phyloP scores from a whole-genome alignment of 1,140 invertebrate genomes.

The Aphaenogaster rudis region DNA sequence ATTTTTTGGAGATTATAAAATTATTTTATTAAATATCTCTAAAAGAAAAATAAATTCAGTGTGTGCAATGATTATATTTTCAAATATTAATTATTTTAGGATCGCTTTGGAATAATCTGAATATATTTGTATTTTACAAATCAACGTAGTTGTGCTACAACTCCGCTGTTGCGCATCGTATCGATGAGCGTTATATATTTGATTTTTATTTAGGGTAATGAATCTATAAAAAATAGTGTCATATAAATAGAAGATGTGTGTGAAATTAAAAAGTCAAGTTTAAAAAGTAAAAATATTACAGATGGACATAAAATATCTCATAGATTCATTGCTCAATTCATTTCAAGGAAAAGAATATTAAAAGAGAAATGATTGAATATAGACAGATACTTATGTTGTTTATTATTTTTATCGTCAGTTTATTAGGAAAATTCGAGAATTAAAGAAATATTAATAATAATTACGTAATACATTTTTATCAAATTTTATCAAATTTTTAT shows the following conservation, averaged over 20 bases:
- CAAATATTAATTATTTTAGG: background rate
- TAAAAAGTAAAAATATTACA: background rate
- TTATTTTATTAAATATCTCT: background rate
- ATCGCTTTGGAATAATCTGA: background rate
- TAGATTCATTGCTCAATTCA: background rate
- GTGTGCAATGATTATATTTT: background rate
- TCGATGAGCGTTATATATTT: background rate
- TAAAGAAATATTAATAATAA: background rate
- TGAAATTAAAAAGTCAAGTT: background rate
- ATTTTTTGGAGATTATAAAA: background rate
- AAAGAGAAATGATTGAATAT: background rate
- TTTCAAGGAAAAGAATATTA: background rate
- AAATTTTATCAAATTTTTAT: background rate
- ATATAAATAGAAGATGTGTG: background rate
- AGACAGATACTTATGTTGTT: background rate
- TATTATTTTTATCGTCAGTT: background rate
- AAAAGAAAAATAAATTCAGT: background rate
- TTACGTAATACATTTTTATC: background rate
- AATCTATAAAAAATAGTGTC: background rate
- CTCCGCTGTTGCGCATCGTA: background rate
- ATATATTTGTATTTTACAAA: constrained; percentile 3
- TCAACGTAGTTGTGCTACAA: background rate
- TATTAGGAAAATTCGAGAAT: background rate
- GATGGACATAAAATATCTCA: background rate
- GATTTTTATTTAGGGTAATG: background rate